Evolutionary conservation across 2,797 vertebrate species (phyloP).

Genomic region (Benthosema pterotum): DNA sequence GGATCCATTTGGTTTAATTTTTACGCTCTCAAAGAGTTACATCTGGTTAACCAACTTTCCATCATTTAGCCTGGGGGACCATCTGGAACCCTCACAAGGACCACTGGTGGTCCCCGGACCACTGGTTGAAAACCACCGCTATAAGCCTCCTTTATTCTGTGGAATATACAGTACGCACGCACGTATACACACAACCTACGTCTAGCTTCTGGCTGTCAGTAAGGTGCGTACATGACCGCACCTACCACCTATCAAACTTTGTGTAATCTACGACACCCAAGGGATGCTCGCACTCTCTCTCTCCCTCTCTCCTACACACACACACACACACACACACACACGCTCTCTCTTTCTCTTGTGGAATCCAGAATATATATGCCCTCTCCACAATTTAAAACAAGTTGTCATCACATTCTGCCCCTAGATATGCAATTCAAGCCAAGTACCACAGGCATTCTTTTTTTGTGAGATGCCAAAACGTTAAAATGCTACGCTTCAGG

Average conservation of each 20-base stretch:
- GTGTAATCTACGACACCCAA: slow-evolving; percentile 61
- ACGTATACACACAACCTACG: slow-evolving; percentile 15
- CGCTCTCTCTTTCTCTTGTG: slow-evolving; percentile 26
- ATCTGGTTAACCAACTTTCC: no score
- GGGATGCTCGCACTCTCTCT: slow-evolving; percentile 32
- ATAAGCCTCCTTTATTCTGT: no score
- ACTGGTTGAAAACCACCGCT: no score
- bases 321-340: no score
- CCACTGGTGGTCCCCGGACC: no score
- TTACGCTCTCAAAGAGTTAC: no score
- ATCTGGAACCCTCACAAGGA: no score
- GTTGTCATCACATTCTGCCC: slow-evolving; percentile 67
- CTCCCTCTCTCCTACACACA: no score
- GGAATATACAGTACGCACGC: neutral
- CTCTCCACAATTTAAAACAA: slow-evolving; percentile 62
- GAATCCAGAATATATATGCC: slow-evolving; percentile 71
- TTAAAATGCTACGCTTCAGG: slow-evolving; percentile 64
- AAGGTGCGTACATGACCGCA: slow-evolving; percentile 52
- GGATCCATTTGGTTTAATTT: no score
- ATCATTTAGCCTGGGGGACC: no score
- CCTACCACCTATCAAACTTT: slow-evolving; percentile 67
- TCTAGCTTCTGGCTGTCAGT: slow-evolving; percentile 46
- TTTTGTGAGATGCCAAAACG: slow-evolving; percentile 63
- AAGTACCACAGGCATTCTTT: slow-evolving; percentile 58
- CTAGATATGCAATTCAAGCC: slow-evolving; percentile 69